Percentiles rank a stretch among this genome's conserved stretches.
These are phyloP conservation scores for Apodemia zela DNA, from an alignment of 2,888 invertebrate genomes.

Conservation along the genomic window DNA sequence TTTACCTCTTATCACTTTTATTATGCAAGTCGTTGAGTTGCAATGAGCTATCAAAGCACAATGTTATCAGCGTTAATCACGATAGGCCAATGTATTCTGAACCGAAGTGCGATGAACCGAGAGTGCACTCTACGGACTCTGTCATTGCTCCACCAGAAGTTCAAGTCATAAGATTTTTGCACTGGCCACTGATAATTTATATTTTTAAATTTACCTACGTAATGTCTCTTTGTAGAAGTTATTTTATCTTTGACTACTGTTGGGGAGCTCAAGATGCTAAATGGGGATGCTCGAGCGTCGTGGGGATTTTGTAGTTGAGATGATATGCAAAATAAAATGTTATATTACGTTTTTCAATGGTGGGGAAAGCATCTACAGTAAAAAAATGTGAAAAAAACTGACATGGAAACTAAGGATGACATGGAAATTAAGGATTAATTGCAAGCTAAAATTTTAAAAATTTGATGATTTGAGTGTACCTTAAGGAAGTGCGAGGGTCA, in stretches of 20 bases:
- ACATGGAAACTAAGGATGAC: no score
- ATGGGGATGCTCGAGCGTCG: no score
- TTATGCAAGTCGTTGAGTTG: slow-evolving; percentile 26
- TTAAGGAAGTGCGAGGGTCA: no score
- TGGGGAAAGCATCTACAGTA: no score
- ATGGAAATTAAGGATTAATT: no score
- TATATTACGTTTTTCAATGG: no score
- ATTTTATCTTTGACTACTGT: neutral
- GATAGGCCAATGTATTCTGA: slow-evolving; percentile 52
- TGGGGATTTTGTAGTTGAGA: no score
- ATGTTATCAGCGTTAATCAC: slow-evolving; percentile 45
- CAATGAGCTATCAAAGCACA: slow-evolving; percentile 22
- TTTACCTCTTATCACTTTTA: slow-evolving; percentile 29
- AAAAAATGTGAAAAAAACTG: no score
- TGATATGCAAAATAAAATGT: no score
- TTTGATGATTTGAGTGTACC: no score
- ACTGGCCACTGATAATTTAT: slow-evolving; percentile 19
- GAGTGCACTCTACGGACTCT: slow-evolving; percentile 55
- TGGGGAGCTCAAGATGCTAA: neutral
- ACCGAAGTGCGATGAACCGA: slow-evolving; percentile 49
- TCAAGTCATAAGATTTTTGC: slow-evolving; percentile 22
- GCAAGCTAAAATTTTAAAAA: no score
- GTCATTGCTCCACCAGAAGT: slow-evolving; percentile 21
- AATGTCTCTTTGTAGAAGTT: slow-evolving; percentile 6
- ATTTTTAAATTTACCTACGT: slow-evolving; percentile 27